These are phyloP conservation scores for Chunga burmeisteri DNA, from an alignment of 2,113 vertebrate genomes.

Conservation along the genomic window DNA sequence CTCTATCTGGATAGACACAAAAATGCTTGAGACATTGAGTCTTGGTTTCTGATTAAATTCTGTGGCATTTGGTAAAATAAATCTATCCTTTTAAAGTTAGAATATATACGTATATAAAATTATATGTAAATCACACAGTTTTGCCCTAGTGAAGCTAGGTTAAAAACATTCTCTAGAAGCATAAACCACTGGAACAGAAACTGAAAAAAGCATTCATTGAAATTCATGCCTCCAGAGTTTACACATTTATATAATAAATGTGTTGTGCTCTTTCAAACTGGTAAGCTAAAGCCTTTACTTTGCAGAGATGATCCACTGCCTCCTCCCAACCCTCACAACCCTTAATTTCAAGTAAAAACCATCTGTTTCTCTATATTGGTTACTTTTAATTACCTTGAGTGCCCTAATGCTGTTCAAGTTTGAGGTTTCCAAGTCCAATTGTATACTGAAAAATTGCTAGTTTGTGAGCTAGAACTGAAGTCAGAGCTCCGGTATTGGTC, in stretches of 20 bases:
- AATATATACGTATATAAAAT: background rate
- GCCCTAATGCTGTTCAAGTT: slow-evolving; percentile 4
- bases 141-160: background rate
- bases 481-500: slow-evolving; percentile 11
- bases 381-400: slow-evolving; percentile 38
- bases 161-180: background rate
- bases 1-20: background rate
- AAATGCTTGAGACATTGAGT: background rate
- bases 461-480: slow-evolving; percentile 10
- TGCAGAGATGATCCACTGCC: background rate
- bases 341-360: background rate
- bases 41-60: background rate
- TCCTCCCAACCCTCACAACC: background rate
- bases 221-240: background rate
- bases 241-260: background rate
- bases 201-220: slow-evolving; percentile 12
- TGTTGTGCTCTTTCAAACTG: background rate
- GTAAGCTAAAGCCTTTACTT: background rate
- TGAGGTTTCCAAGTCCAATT: background rate
- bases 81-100: background rate
- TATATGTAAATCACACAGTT: background rate
- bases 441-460: background rate
- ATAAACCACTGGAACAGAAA: background rate
- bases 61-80: background rate
- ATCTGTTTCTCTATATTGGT: background rate